These are phyloP conservation scores for Eudorcas thomsonii DNA, from an alignment of 2,113 vertebrate genomes.

Conservation along the genomic window DNA sequence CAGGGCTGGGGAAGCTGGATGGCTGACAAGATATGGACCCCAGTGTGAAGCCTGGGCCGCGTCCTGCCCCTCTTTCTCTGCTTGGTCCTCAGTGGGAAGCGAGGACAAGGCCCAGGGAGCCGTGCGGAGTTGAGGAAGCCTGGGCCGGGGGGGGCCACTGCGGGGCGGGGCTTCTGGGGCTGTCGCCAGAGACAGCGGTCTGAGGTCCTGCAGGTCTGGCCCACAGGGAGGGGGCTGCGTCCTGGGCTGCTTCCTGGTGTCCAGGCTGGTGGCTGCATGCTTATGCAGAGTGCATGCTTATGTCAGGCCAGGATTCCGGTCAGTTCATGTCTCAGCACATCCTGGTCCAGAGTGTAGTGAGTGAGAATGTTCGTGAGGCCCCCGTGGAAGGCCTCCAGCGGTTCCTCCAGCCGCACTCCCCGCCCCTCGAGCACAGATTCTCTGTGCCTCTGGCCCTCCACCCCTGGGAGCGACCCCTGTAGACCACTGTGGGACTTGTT, in stretches of 20 bases:
- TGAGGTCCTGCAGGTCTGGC: neutral
- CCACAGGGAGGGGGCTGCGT: neutral
- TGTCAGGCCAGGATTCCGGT: accelerated
- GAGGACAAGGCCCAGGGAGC: neutral
- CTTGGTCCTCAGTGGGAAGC: neutral
- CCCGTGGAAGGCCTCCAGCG: neutral
- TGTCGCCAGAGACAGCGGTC: neutral
- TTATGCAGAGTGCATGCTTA: accelerated
- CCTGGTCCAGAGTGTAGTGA: neutral
- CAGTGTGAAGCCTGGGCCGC: neutral
- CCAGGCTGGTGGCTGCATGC: neutral
- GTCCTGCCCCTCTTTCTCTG: neutral
- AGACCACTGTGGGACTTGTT: neutral
- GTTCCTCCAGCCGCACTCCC: neutral
- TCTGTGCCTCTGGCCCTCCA: neutral
- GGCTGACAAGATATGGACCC: neutral
- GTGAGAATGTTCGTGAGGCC: neutral
- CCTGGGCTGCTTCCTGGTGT: neutral
- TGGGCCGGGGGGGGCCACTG: accelerated
- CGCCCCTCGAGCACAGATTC: no score
- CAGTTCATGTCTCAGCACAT: neutral
- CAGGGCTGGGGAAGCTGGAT: neutral
- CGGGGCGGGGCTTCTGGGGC: neutral
- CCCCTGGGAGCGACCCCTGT: neutral
- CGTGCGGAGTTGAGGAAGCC: neutral